Base-by-base conservation (phyloP, 2,797 vertebrate genomes). In the Tympanoctomys barrerae region DNA sequence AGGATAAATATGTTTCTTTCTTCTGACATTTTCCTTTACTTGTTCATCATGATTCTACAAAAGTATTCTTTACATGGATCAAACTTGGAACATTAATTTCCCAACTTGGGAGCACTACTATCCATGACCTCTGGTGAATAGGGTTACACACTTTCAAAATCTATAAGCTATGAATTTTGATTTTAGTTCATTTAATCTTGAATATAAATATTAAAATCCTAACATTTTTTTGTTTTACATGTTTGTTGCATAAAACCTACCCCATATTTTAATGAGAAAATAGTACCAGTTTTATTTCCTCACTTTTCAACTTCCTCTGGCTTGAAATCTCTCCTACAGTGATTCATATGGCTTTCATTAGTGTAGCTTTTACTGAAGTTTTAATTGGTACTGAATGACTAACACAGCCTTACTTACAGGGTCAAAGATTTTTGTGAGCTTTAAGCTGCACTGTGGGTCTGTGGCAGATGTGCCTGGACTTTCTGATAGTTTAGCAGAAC, bases 271-370 rank as follows among this genome's bases (percentile, higher is more conserved):
- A 52, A n/a, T 82, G 19, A 66, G 39, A 81, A n/a, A 61, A 75
- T 22, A 12, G 62, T 16, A 68, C 42, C 26, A 5, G 59, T 42
- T 36, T 66, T 52, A 59, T 59, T 70, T 52, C 7, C 5, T 84
- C 21, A 62, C 16, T 46, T 2, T 71, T 78, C 49, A 12, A 1
- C 52, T 89, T 89, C 42, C 4, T 57, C 33, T 92, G 24, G 2
- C 1, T 39, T 33, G 18, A 24, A 1, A 1, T 59, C 7, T 54
- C 12, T 1, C n/a, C 36, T 64, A 11, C 4, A 14, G 12, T 80
- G 57, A 89, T 1, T n/a, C 14, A 7, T 26, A 3, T 33, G 31
- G 79, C 12, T 78, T 79, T 73, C 26, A 16, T 33, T 36, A 73
- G 33, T 61, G 59, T 61, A 19, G 59, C 4, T 61, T 61, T 61